Base-by-base conservation (phyloP, 2,797 vertebrate genomes). In the Thalassophryne amazonica region DNA sequence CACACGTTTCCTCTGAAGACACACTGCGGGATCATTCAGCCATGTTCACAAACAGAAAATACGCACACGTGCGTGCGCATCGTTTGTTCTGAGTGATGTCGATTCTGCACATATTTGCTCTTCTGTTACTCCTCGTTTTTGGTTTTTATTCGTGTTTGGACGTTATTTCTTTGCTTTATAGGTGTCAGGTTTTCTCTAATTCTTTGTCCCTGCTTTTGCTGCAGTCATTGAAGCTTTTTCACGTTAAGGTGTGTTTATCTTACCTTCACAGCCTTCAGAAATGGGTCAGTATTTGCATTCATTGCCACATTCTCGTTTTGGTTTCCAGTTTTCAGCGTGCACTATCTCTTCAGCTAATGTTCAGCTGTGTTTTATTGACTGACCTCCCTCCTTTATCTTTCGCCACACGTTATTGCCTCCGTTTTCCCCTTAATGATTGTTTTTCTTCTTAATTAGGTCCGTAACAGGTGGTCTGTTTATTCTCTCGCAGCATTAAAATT, bases 281-380 rank as follows among this genome's bases (percentile, higher is more conserved):
- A 52, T 73, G 59, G 78, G 80, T 38, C 74, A 81, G 29, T 39
- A 45, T 58, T 68, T 59, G 67, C 72, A 80, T 83, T 68, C 24
- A 70, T 81, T 72, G 61, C 17, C 48, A 34, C 23, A 14, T 60
- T 22, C 17, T 43, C 32, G 0, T 27, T 22, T 25, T 7, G 28
- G 9, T 20, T 7, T 14, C 19, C 36, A 54, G 30, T 27, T 23
- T 4, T 40, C 76, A 52, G 63, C 68, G 43, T 72, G 41, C 11
- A 57, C 42, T 56, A 17, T 15, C 12, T 41, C 3, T 7, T 25
- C 4, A 9, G 18, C 10, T 60, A 33, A 45, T 52, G 27, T 61
- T 57, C 9, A 53, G 11, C 17, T 17, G 7, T 8, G 18, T 54
- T 34, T 24, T n/a, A 25, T 22, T 45, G 34, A 32, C 9, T 67